Conservation (phyloP, 2,113 vertebrate genomes). For the Hymenochirus boettgeri region DNA sequence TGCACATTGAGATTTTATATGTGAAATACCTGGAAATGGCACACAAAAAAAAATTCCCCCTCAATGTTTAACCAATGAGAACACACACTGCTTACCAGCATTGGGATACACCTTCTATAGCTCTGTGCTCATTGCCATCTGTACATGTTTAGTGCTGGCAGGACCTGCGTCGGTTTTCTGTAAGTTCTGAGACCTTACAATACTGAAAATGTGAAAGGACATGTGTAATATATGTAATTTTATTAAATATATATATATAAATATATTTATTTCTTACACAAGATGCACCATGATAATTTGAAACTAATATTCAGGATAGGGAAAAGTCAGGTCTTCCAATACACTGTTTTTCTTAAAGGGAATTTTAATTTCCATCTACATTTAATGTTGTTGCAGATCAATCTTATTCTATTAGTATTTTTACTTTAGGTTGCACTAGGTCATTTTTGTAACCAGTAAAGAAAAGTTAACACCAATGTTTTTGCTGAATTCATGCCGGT, state of each 20-base stretch:
- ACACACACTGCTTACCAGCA: constrained; percentile 7
- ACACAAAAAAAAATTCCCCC: background rate
- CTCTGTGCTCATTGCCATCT: background rate
- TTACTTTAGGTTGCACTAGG: constrained; percentile 18
- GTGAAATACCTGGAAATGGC: background rate
- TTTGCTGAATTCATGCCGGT: constrained; percentile 46
- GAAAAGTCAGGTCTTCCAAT: constrained; percentile 54
- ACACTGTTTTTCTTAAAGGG: constrained; percentile 48
- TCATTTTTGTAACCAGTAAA: constrained; percentile 28
- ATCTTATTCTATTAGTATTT: background rate
- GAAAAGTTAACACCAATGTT: constrained; percentile 13
- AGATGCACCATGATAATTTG: background rate
- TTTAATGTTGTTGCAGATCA: constrained; percentile 22
- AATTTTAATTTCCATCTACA: constrained; percentile 21
- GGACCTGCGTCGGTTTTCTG: background rate
- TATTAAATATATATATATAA: background rate
- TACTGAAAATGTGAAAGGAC: background rate
- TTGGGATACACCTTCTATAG: constrained; percentile 1
- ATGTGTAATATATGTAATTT: background rate
- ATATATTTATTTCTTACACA: background rate
- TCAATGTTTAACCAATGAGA: background rate
- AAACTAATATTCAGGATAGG: constrained; percentile 25
- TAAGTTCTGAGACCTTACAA: constrained; percentile 3
- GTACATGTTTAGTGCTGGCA: constrained; percentile 1
- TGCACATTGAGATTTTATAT: constrained; percentile 6